A percentile compares a stretch with the other conserved stretches of the same genome.
These are phyloP conservation scores for Arctopsyche grandis DNA, from an alignment of 1,140 invertebrate species.

Conservation along the genomic window DNA sequence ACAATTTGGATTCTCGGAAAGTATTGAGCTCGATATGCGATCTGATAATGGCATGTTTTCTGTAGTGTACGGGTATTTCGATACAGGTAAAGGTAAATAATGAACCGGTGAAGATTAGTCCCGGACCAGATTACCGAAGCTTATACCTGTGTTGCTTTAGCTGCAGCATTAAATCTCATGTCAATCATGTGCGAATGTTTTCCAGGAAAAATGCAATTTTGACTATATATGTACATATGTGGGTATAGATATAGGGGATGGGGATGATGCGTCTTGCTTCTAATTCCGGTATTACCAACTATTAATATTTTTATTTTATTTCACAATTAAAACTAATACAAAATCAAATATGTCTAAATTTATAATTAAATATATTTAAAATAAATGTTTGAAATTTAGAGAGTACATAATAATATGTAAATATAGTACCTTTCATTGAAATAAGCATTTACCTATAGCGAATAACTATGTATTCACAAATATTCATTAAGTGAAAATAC, in stretches of 20 bases:
- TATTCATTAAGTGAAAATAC: too few relatives aligned
- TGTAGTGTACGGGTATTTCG: not conserved
- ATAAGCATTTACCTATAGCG: too few relatives aligned
- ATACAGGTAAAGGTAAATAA: constrained; percentile 32
- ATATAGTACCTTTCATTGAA: too few relatives aligned
- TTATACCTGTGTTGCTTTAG: constrained; percentile 34
- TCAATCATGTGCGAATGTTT: constrained; percentile 51
- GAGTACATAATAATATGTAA: too few relatives aligned
- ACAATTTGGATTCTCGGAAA: constrained; percentile 19
- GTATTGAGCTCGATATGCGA: not conserved
- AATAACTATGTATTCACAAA: too few relatives aligned
- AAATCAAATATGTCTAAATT: too few relatives aligned
- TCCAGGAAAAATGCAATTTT: constrained; percentile 38
- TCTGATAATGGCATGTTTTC: not conserved
- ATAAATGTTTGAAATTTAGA: too few relatives aligned
- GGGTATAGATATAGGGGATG: not conserved
- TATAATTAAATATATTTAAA: too few relatives aligned
- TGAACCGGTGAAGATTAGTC: constrained; percentile 34
- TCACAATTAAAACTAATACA: too few relatives aligned
- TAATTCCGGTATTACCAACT: too few relatives aligned
- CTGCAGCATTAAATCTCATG: constrained; percentile 51
- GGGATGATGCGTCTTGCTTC: too few relatives aligned
- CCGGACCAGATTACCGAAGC: constrained; percentile 32
- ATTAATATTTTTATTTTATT: too few relatives aligned
- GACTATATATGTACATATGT: not conserved